Evolutionary conservation across 2,113 vertebrate genomes (phyloP).

Genomic region (Turdus rufiventris): DNA sequence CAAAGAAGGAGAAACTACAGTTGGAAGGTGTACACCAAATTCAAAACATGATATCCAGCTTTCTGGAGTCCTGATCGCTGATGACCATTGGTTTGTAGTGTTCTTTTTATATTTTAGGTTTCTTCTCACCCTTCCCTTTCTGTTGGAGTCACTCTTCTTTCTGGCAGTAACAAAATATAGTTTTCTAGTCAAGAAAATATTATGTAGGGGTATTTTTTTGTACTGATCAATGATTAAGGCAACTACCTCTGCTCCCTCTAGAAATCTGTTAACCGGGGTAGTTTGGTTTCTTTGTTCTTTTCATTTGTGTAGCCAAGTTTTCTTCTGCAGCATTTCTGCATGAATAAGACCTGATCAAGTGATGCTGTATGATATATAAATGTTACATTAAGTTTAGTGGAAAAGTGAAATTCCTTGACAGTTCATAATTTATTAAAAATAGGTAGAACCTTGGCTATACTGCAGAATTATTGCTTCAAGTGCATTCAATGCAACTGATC

Average conservation of each 20-base stretch:
- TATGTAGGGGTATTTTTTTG: neutral
- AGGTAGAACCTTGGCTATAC: neutral
- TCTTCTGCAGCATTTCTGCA: neutral
- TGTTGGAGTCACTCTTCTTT: neutral
- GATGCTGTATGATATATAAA: neutral
- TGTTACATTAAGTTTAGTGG: neutral
- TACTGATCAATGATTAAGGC: neutral
- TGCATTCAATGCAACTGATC: neutral
- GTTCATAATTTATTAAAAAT: neutral
- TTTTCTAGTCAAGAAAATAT: neutral
- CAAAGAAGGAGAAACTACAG: conserved; percentile 88
- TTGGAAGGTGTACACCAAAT: conserved; percentile 80
- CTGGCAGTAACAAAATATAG: neutral
- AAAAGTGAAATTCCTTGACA: neutral
- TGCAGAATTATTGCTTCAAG: neutral
- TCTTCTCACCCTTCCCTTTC: neutral
- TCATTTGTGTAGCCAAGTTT: neutral
- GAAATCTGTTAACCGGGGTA: neutral
- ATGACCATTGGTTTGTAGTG: conserved; percentile 86
- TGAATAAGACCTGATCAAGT: neutral
- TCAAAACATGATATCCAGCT: conserved; percentile 89
- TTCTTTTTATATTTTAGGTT: neutral
- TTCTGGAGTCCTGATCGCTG: conserved; percentile 88
- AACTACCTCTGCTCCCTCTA: neutral
- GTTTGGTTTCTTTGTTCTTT: neutral